These are phyloP conservation scores for Cyphomyrus plagiostoma DNA, from an alignment of 2,113 vertebrate genomes.

Conservation along the genomic window DNA sequence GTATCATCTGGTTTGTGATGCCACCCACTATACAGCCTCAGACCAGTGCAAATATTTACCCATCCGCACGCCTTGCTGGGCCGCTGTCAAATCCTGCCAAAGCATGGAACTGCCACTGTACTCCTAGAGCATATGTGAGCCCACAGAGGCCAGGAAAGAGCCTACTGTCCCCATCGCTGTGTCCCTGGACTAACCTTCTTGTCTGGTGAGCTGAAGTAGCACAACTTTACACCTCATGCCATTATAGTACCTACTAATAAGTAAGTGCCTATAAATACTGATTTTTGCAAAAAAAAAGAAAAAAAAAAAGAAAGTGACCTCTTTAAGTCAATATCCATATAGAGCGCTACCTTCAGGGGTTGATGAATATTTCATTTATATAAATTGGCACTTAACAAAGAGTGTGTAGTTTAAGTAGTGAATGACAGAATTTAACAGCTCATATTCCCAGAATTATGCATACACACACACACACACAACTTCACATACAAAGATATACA, in stretches of 20 bases:
- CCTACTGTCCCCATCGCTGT: neutral
- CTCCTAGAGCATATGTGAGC: neutral
- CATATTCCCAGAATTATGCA: neutral
- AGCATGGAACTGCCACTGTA: neutral
- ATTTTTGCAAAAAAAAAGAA: neutral
- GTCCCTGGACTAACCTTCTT: neutral
- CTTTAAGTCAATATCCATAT: conserved; percentile 23
- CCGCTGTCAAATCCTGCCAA: neutral
- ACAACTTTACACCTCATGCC: neutral
- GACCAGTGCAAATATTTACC: conserved; percentile 22
- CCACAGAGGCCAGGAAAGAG: neutral
- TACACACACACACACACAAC: neutral
- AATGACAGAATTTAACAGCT: neutral
- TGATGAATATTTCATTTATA: conserved; percentile 12
- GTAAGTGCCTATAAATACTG: neutral
- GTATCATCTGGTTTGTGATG: neutral
- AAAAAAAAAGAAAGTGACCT: conserved; percentile 16
- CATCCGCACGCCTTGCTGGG: neutral
- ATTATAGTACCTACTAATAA: neutral
- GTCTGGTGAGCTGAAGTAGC: neutral
- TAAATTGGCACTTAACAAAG: neutral
- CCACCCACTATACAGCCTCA: conserved; percentile 5
- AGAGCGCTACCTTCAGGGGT: conserved; percentile 32
- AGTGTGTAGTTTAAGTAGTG: neutral
- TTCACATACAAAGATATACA: neutral